Percentiles rank a stretch among this genome's conserved stretches.
These are phyloP conservation scores for Sebastolobus alascanus DNA, from an alignment of 2,797 vertebrate genomes.

Conservation along the genomic window DNA sequence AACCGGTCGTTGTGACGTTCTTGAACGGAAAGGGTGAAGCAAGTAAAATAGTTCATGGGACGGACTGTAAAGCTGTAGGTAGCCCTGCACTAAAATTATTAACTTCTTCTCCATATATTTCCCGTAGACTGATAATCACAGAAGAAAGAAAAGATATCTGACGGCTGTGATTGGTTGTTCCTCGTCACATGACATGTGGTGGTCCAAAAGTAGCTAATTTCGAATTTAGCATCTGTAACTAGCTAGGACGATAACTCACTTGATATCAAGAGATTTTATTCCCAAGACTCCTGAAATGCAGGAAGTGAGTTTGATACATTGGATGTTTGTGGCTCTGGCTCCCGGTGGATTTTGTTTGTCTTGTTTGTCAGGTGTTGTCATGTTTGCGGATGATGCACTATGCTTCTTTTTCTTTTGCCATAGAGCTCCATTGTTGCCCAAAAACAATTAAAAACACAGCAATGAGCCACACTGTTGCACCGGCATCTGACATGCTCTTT, in stretches of 20 bases:
- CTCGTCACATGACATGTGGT: too few species aligned
- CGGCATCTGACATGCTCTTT: not conserved
- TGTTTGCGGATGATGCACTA: not conserved
- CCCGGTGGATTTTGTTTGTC: not conserved
- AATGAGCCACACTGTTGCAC: not conserved
- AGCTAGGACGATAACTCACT: too few species aligned
- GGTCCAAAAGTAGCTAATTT: not conserved
- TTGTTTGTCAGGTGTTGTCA: not conserved
- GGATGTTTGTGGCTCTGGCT: not conserved
- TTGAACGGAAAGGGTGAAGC: too few species aligned
- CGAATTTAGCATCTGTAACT: not conserved
- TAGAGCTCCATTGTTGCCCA: not conserved
- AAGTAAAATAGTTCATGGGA: not conserved
- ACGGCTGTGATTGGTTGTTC: not conserved
- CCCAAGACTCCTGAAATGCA: not conserved
- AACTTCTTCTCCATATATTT: not conserved
- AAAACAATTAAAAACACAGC: not conserved
- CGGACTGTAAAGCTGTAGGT: not conserved
- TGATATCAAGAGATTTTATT: not conserved
- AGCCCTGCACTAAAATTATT: not conserved
- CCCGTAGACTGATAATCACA: fast-evolving
- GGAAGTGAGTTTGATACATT: not conserved
- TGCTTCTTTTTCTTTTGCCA: not conserved
- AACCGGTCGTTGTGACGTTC: too few species aligned
- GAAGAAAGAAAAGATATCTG: not conserved